Conservation (phyloP, 2,888 invertebrate species). For the Drosophila tripunctata region DNA sequence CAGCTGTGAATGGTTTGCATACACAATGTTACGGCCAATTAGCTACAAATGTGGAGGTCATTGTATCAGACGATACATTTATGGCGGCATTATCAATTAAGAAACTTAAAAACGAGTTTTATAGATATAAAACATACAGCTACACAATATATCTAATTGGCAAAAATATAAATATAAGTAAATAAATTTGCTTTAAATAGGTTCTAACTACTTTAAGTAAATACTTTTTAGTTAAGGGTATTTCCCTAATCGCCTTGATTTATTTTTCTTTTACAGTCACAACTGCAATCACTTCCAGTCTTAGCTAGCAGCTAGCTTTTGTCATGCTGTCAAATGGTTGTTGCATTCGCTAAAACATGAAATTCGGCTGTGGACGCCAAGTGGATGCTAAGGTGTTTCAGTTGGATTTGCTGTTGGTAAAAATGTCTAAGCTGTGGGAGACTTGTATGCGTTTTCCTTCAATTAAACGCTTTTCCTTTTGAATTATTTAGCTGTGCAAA, state of each 20-base stretch:
- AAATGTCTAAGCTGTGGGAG: constrained; percentile 7
- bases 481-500: constrained; percentile 33
- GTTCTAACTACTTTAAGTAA: background rate
- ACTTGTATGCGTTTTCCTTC: constrained; percentile 19
- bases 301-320: background rate
- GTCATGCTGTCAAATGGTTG: constrained; percentile 12
- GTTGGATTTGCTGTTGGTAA: constrained; percentile 4
- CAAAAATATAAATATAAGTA: too few relatives aligned
- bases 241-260: too few relatives aligned
- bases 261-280: background rate
- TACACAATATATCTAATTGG: too few relatives aligned
- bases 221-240: background rate
- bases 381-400: background rate
- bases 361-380: constrained; percentile 13
- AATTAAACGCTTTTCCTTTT: constrained; percentile 14
- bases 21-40: constrained; percentile 39
- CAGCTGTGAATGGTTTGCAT: constrained; percentile 42
- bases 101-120: background rate
- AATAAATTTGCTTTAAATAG: too few relatives aligned
- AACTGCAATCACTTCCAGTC: background rate
- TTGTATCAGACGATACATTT: constrained; percentile 15
- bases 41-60: constrained; percentile 40
- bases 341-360: constrained; percentile 7
- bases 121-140: too few relatives aligned
- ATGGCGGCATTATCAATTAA: background rate